Percentiles rank a stretch among this genome's conserved stretches.
These are phyloP conservation scores for Synergus laeviventris DNA, from an alignment of 2,888 invertebrate genomes.

Conservation along the genomic window DNA sequence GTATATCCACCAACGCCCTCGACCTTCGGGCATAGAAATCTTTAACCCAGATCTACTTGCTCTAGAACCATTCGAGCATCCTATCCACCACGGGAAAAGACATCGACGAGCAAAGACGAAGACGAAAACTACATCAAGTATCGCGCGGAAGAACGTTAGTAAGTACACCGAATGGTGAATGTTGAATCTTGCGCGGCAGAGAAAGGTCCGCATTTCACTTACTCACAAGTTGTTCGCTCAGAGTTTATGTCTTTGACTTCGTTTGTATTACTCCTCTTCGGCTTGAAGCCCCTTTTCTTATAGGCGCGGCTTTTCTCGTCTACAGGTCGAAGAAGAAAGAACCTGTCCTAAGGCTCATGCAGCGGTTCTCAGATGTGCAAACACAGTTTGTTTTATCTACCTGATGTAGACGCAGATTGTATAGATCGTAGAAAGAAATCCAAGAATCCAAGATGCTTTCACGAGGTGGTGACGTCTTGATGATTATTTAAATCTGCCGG, in stretches of 20 bases:
- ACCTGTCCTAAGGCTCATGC: constrained; percentile 28
- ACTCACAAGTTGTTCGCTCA: constrained; percentile 17
- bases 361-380: constrained; percentile 34
- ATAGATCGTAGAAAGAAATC: neutral
- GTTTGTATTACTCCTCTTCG: constrained; percentile 21
- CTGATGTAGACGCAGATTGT: neutral
- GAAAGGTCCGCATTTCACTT: constrained; percentile 48
- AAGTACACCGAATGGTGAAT: constrained; percentile 38
- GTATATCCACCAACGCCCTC: constrained; percentile 59
- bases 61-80: constrained; percentile 45
- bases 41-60: constrained; percentile 73
- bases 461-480: neutral
- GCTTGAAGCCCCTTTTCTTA: constrained; percentile 24
- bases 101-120: neutral
- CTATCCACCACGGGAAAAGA: constrained; percentile 36
- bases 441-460: constrained; percentile 5
- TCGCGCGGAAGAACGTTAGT: constrained; percentile 47
- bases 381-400: neutral
- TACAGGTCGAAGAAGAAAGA: constrained; percentile 14
- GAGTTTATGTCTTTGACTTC: constrained; percentile 9
- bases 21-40: constrained; percentile 74
- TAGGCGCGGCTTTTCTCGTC: constrained; percentile 17
- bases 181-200: constrained; percentile 34
- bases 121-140: constrained; percentile 35
- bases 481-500: constrained; percentile 16